A percentile compares a stretch with the other conserved stretches of the same genome.
Evolutionary conservation across 2,797 vertebrate genomes (phyloP).

Genomic region (Takifugu rubripes): DNA sequence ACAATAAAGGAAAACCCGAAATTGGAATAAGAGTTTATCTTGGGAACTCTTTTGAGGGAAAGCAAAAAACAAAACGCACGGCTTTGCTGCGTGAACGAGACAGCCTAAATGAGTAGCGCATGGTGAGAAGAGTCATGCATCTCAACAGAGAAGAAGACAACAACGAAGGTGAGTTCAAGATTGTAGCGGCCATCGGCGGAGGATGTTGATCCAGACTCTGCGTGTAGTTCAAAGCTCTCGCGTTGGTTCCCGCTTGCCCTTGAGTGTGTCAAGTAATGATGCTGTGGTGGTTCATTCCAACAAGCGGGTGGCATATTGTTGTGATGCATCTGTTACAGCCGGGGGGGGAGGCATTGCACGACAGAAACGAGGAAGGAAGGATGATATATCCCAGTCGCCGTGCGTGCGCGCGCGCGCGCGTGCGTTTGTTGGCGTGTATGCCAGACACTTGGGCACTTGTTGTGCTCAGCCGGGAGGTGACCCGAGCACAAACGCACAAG

Average conservation of each 20-base stretch:
- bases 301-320: slow-evolving; percentile 45
- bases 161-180: slow-evolving; percentile 73
- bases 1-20: slow-evolving; percentile 41
- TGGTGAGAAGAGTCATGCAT: slow-evolving; percentile 74
- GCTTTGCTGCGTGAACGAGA: slow-evolving; percentile 29
- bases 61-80: slow-evolving; percentile 2
- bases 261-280: slow-evolving; percentile 66
- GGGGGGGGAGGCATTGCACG: slow-evolving; percentile 22
- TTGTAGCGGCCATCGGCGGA: slow-evolving; percentile 29
- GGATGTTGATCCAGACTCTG: slow-evolving; percentile 21
- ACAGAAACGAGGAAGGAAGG: slow-evolving; percentile 16
- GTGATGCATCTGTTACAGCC: slow-evolving; percentile 19
- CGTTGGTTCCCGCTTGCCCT: slow-evolving; percentile 69
- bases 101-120: slow-evolving; percentile 54
- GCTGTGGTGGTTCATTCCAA: slow-evolving; percentile 53
- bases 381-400: slow-evolving; percentile 41
- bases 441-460: slow-evolving; percentile 68
- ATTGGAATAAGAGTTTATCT: slow-evolving; percentile 66
- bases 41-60: slow-evolving; percentile 53
- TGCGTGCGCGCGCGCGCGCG: slow-evolving; percentile 35
- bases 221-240: slow-evolving; percentile 54
- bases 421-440: background rate
- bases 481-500: slow-evolving; percentile 62
- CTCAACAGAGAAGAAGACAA: slow-evolving; percentile 77
- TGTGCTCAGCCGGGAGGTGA: slow-evolving; percentile 60